phyloP scores from a whole-genome alignment of 1,140 invertebrate genomes.

The Parapsyche elsis region DNA sequence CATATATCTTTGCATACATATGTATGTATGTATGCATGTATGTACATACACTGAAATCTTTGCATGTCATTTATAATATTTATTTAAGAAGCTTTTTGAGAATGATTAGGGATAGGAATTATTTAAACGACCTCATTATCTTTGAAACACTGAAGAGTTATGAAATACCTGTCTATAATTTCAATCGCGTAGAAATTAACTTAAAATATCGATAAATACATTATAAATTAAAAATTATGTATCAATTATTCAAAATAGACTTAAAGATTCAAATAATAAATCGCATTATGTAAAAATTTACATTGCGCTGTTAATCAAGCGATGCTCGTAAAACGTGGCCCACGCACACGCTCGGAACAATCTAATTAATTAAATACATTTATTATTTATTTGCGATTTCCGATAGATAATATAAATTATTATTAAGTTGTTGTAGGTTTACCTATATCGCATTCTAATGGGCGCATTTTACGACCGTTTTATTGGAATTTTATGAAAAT shows the following conservation, averaged over 20 bases:
- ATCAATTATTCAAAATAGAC: constrained; percentile 2
- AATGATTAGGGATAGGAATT: too few species aligned
- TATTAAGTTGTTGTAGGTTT: constrained; percentile 13
- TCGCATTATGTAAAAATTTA: neutral
- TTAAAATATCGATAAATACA: neutral
- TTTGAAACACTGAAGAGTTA: too few species aligned
- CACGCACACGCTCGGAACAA: constrained; percentile 24
- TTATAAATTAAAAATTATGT: constrained; percentile 3
- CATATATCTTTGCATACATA: too few species aligned
- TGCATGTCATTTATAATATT: neutral
- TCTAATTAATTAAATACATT: constrained; percentile 21
- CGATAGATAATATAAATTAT: neutral
- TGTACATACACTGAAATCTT: neutral
- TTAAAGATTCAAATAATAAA: constrained; percentile 14
- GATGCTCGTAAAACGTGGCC: constrained; percentile 24
- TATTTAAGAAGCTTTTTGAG: too few species aligned
- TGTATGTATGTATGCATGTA: neutral
- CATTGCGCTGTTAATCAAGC: constrained; percentile 18
- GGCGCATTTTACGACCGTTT: neutral
- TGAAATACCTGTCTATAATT: neutral
- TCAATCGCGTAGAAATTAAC: neutral
- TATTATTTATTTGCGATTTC: constrained; percentile 21
- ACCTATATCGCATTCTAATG: neutral
- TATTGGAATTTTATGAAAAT: neutral
- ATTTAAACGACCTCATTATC: too few species aligned